A percentile compares a stretch with the other conserved stretches of the same genome.
Conservation (phyloP, 1,140 invertebrate genomes). For the Plectrocnemia conspersa region DNA sequence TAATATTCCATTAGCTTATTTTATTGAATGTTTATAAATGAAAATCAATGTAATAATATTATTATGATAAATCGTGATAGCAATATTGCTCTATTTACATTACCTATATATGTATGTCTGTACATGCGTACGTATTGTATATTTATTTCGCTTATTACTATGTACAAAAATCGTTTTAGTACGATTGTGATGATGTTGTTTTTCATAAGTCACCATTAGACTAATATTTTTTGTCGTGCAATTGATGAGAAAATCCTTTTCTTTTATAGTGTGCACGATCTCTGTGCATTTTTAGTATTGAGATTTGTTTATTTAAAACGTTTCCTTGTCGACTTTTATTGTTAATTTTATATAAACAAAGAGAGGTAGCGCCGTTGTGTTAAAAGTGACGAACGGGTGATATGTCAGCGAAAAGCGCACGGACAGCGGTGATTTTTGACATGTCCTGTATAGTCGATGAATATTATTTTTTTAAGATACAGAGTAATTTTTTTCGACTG, state of each 20-base stretch:
- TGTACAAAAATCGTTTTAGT: not conserved
- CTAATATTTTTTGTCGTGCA: too few relatives aligned
- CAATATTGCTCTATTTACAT: too few relatives aligned
- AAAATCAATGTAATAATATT: conserved; percentile 12
- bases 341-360: too few relatives aligned
- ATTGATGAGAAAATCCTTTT: too few relatives aligned
- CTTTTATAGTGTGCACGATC: too few relatives aligned
- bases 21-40: conserved; percentile 27
- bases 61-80: conserved; percentile 19
- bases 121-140: conserved; percentile 24
- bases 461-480: conserved; percentile 29
- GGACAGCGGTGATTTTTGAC: conserved; percentile 15
- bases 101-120: too few relatives aligned
- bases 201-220: too few relatives aligned
- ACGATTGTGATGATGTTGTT: too few relatives aligned
- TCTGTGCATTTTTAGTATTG: too few relatives aligned
- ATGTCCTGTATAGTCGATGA: conserved; percentile 18
- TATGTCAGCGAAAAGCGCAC: not conserved
- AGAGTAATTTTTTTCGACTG: conserved; percentile 31
- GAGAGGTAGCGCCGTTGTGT: too few relatives aligned
- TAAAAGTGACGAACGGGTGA: too few relatives aligned
- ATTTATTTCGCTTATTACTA: conserved; percentile 27
- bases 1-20: conserved; percentile 34
- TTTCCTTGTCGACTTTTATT: not conserved
- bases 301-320: not conserved